Evolutionary conservation across 2,888 invertebrate species (phyloP), one percentile per base, ranked within the genome.

Genomic region (Rhyacophila evoluta): DNA sequence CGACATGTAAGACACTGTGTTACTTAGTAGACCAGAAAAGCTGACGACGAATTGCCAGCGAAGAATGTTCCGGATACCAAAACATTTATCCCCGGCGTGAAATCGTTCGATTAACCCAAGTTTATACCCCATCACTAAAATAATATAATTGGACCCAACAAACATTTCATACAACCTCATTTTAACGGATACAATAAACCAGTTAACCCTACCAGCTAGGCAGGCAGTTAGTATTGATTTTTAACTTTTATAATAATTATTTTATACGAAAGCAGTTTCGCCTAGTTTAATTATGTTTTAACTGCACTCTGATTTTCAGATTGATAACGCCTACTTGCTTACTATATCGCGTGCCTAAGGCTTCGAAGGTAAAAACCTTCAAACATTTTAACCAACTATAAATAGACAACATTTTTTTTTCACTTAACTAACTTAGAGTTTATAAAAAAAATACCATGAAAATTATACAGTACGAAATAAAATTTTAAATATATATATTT

Each of bases 271-370:
- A 55, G 41, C 41, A 15, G 15, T 41, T 41, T 41, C 5, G 41
- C 19, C 15, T 12, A 55, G 25, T 19, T 55, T 55, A 55, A 55
- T 55, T 55, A 55, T 55, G 55, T 8, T 6, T 55, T 55, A 55
- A 55, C 55, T 55, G 55, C 55, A 55, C 55, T 55, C 25, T 55
- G 55, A 55, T 55, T 55, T 55, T 55, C 55, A 55, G 55, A 55
- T 55, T 55, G 55, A 55, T 55, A 55, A 55, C 15, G 55, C 19
- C 19, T 55, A 55, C 55, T 55, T 55, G 10, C 55, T 55, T 55
- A 55, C 55, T 55, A 25, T 25, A 55, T 55, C 19, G 55, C 55
- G 55, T 55, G 55, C 55, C 19, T 25, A 55, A 19, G 10, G 41
- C 41, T 41, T 15, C 25, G 55, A 55, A n/a, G 55, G 8, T 55